Percentiles rank a stretch among this genome's conserved stretches.
Evolutionary conservation across 2,888 invertebrate genomes (phyloP).

Genomic region (Chorisops tibialis): DNA sequence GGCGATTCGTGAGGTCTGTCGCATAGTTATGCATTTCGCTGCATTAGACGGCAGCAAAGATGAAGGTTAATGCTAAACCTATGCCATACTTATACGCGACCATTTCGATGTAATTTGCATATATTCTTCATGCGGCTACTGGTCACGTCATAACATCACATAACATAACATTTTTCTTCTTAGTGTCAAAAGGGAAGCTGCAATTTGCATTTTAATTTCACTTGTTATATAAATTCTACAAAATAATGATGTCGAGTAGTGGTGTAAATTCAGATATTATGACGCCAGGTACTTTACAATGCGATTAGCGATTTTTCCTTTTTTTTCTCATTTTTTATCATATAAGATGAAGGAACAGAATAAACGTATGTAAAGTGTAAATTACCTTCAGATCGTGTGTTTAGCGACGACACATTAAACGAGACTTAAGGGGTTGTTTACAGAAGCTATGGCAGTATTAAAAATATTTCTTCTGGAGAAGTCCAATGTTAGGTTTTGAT

Average conservation of each 20-base stretch:
- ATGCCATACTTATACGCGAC: slow-evolving; percentile 11
- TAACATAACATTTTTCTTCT: slow-evolving; percentile 15
- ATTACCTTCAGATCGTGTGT: too few species aligned
- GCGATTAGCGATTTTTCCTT: too few species aligned
- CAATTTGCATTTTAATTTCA: slow-evolving; percentile 9
- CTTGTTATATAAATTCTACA: neutral
- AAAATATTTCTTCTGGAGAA: too few species aligned
- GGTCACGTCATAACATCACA: slow-evolving; percentile 22
- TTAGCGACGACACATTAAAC: too few species aligned
- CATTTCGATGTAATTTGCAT: slow-evolving; percentile 16
- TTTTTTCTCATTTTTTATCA: too few species aligned
- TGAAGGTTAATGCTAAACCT: slow-evolving; percentile 3
- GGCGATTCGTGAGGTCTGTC: slow-evolving; percentile 14
- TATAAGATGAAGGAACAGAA: too few species aligned
- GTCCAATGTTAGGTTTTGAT: too few species aligned
- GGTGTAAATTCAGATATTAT: neutral
- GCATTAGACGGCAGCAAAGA: neutral
- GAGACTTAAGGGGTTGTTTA: too few species aligned
- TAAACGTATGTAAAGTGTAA: too few species aligned
- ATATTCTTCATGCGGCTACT: slow-evolving; percentile 13
- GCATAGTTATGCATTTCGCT: neutral
- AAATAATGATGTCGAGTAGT: neutral
- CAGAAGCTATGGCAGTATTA: too few species aligned
- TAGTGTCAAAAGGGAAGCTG: slow-evolving; percentile 7
- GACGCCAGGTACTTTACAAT: too few species aligned